Percentiles rank a stretch among this genome's conserved stretches.
These are phyloP conservation scores for Drosophila pallidifrons DNA, from an alignment of 1,140 invertebrate species.

Conservation along the genomic window DNA sequence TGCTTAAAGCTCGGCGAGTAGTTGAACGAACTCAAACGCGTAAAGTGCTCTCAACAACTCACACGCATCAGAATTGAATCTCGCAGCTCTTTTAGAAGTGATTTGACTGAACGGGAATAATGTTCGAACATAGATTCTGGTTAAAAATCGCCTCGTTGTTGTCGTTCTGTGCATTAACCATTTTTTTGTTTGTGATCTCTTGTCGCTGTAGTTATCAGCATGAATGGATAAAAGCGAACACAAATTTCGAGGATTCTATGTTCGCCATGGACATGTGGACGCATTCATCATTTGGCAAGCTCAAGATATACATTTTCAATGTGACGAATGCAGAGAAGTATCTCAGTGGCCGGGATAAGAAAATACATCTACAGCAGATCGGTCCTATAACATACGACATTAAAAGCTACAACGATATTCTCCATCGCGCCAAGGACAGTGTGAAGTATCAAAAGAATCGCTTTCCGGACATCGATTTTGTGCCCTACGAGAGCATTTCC, in stretches of 20 bases:
- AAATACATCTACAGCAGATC: constrained; percentile 87
- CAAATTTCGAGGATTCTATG: constrained; percentile 87
- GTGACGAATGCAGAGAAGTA: constrained; percentile 88
- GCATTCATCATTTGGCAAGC: constrained; percentile 86
- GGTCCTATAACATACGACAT: constrained; percentile 87
- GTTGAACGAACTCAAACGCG: background rate
- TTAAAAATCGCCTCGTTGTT: constrained; percentile 20
- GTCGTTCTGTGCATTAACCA: constrained; percentile 16
- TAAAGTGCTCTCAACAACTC: too few relatives aligned
- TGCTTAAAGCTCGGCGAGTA: constrained; percentile 39
- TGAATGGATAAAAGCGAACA: constrained; percentile 85
- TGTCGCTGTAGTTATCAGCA: constrained; percentile 69
- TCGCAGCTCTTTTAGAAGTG: background rate
- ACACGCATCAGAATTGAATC: too few relatives aligned
- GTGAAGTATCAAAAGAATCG: constrained; percentile 87
- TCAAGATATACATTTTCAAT: constrained; percentile 88
- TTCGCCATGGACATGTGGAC: constrained; percentile 89
- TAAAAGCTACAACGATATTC: constrained; percentile 82
- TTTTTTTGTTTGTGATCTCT: constrained; percentile 54
- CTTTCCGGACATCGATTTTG: constrained; percentile 85
- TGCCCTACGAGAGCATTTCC: constrained; percentile 86
- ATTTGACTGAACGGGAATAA: constrained; percentile 1
- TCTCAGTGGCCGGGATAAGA: constrained; percentile 86
- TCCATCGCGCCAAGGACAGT: constrained; percentile 87
- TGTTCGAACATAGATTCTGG: constrained; percentile 26